Percentiles rank a stretch among this genome's conserved stretches.
phyloP scores from a whole-genome alignment of 1,140 invertebrate species.

The Anastrepha ludens region DNA sequence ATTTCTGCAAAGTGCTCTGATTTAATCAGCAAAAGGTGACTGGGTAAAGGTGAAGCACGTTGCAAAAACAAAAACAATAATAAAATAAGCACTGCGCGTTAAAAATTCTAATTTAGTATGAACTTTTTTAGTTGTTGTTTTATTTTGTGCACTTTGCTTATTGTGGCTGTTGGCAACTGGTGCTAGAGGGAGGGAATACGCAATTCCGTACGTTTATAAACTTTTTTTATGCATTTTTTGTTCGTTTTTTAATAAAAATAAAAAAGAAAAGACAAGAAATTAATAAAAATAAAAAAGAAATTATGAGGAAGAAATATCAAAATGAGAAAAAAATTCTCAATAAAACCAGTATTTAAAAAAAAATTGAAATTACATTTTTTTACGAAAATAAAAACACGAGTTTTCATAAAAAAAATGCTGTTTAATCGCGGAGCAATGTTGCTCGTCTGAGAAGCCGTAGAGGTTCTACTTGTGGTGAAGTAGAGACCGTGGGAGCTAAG shows the following conservation, averaged over 20 bases:
- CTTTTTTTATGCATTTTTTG: not conserved
- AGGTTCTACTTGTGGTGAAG: too few species aligned
- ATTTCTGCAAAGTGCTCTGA: not conserved
- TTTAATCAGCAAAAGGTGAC: constrained; percentile 28
- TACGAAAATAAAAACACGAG: too few species aligned
- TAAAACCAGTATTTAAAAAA: too few species aligned
- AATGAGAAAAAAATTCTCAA: too few species aligned
- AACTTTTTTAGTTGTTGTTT: not conserved
- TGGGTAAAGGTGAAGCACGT: constrained; percentile 4
- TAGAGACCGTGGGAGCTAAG: too few species aligned
- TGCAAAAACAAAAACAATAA: not conserved
- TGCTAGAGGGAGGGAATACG: not conserved
- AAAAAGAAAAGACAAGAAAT: too few species aligned
- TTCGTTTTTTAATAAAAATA: not conserved
- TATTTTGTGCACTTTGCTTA: not conserved
- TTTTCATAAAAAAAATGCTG: too few species aligned
- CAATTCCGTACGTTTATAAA: not conserved
- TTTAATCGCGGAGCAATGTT: too few species aligned
- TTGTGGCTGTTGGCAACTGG: not conserved
- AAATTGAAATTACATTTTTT: too few species aligned
- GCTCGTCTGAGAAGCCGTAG: too few species aligned
- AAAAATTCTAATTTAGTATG: constrained; percentile 30
- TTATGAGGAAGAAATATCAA: too few species aligned
- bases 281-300: too few species aligned
- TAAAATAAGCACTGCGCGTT: not conserved